phyloP scores from a whole-genome alignment of 2,888 invertebrate genomes.

The Drosophila conformis region DNA sequence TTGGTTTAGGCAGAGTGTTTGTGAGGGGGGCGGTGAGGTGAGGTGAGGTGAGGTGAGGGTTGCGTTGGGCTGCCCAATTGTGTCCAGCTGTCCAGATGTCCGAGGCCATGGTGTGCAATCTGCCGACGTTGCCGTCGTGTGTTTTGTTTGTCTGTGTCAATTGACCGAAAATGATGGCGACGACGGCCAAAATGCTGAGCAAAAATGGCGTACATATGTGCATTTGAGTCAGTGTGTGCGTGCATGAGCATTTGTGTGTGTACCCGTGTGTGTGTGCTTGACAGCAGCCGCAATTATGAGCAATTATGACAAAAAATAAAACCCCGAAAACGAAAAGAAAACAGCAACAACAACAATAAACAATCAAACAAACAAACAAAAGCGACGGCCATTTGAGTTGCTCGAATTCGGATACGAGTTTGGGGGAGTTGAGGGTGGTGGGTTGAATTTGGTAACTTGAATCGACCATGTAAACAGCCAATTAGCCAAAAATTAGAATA shows the following conservation, averaged over 20 bases:
- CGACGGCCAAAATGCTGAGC: conserved; percentile 52
- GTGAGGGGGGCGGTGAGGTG: conserved; percentile 4
- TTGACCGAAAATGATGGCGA: conserved; percentile 79
- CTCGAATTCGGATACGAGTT: conserved; percentile 31
- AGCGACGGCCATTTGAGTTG: conserved; percentile 57
- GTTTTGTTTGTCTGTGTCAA: conserved; percentile 64
- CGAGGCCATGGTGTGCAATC: conserved; percentile 42
- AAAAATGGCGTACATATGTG: conserved; percentile 65
- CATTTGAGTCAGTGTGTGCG: conserved; percentile 8
- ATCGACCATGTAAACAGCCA: conserved; percentile 20
- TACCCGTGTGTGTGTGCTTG: conserved; percentile 37
- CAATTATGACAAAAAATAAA: conserved; percentile 63
- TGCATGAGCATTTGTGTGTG: conserved; percentile 12
- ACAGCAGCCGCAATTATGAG: conserved; percentile 76
- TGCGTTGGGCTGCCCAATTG: conserved; percentile 1
- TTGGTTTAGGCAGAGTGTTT: conserved; percentile 6
- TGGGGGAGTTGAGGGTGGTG: background rate
- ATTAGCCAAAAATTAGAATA: background rate
- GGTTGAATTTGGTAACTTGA: background rate
- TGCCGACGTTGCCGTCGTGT: conserved; percentile 27
- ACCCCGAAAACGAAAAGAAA: conserved; percentile 20
- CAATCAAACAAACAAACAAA: conserved; percentile 50
- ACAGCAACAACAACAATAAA: conserved; percentile 18
- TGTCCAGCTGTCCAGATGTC: conserved; percentile 3
- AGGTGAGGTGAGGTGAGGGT: conserved; percentile 3